phyloP scores from a whole-genome alignment of 2,797 vertebrate genomes.

The Xyrichtys novacula region DNA sequence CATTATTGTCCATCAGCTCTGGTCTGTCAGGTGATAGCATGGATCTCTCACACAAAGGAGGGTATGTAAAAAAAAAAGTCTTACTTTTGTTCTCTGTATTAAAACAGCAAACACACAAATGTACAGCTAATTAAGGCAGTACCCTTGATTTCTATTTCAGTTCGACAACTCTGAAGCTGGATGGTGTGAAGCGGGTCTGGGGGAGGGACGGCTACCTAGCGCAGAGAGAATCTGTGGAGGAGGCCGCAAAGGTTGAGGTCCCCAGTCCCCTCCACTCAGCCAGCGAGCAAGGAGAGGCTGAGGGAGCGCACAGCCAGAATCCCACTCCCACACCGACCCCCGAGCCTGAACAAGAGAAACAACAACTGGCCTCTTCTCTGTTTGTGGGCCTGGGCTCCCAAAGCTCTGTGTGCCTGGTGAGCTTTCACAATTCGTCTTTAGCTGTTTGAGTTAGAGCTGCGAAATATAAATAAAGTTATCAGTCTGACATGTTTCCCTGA shows the following conservation, averaged over 20 bases:
- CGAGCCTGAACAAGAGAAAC: constrained; percentile 83
- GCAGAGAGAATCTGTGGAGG: constrained; percentile 83
- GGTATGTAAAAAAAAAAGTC: constrained; percentile 75
- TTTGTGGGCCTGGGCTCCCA: constrained; percentile 91
- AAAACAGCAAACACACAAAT: not conserved
- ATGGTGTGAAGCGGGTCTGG: constrained; percentile 93
- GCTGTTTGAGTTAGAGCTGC: not conserved
- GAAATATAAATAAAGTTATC: not conserved
- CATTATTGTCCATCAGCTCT: constrained; percentile 91
- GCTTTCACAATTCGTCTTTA: constrained; percentile 29
- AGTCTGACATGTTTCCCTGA: too few species aligned
- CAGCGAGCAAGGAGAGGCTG: constrained; percentile 61
- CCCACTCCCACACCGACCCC: constrained; percentile 32
- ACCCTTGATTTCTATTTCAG: constrained; percentile 69
- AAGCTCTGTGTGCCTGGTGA: constrained; percentile 89
- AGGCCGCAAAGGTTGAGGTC: constrained; percentile 69
- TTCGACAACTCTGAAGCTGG: constrained; percentile 88
- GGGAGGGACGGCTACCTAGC: constrained; percentile 94
- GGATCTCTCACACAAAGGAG: constrained; percentile 88
- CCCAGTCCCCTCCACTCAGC: constrained; percentile 67
- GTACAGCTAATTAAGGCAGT: not conserved
- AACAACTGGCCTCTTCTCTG: constrained; percentile 92
- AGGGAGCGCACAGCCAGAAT: constrained; percentile 41
- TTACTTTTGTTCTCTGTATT: not conserved
- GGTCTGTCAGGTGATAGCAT: constrained; percentile 91